Evolutionary conservation across 2,888 invertebrate species (phyloP).

Genomic region (Elegia similella): DNA sequence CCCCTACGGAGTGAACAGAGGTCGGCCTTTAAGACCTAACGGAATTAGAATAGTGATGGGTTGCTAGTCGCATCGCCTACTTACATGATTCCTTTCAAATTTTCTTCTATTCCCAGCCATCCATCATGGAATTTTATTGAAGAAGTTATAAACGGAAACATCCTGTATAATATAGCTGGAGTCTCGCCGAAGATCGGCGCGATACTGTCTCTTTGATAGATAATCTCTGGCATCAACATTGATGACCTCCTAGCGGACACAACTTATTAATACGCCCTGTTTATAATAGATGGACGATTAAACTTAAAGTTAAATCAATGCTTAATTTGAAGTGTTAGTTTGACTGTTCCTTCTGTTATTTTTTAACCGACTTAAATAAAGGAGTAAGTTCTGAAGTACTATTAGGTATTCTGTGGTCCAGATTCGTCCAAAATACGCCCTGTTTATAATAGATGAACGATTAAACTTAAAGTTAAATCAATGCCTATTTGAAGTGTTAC

Average conservation of each 20-base stretch:
- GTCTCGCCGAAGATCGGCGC: conserved; percentile 49
- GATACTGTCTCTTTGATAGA: conserved; percentile 77
- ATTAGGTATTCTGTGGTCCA: too few species aligned
- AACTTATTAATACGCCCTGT: conserved; percentile 9
- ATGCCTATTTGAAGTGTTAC: not conserved
- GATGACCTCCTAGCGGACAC: conserved; percentile 34
- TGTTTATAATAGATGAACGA: conserved; percentile 8
- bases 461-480: conserved; percentile 4
- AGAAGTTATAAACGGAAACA: too few species aligned
- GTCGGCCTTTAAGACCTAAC: too few species aligned
- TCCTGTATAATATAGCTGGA: conserved; percentile 40
- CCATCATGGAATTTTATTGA: too few species aligned
- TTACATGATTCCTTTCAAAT: too few species aligned
- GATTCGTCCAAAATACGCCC: not conserved
- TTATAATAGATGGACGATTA: conserved; percentile 10
- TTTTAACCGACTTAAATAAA: too few species aligned
- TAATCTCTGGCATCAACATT: conserved; percentile 75
- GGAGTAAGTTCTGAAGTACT: too few species aligned
- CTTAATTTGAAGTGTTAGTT: not conserved
- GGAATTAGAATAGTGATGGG: too few species aligned
- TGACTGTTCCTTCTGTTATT: too few species aligned
- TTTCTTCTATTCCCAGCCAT: too few species aligned
- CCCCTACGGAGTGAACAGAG: too few species aligned
- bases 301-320: conserved; percentile 3
- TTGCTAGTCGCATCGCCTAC: too few species aligned